Evolutionary conservation across 1,140 invertebrate species (phyloP), one percentile per base, ranked within the genome.

Genomic region (Drosophila kanapiae): DNA sequence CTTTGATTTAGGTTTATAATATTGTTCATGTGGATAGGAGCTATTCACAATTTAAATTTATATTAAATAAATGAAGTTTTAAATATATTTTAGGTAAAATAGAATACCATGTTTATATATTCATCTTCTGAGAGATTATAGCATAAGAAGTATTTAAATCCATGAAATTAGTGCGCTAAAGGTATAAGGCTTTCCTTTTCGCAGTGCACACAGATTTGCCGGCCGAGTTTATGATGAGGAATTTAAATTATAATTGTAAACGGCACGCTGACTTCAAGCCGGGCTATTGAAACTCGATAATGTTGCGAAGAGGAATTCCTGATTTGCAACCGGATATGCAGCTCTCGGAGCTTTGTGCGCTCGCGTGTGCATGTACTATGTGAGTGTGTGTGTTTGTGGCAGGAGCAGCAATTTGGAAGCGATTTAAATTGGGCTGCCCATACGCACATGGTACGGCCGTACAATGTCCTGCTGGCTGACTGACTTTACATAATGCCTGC

Each of bases 401-500:
- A 54, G 35, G 37, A 56, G 38, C 27, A 18, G 47, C 42, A 64
- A 58, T 76, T 59, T 76, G 53, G 62, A 54, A 63, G 38, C 61
- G 53, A 53, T 76, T 76, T 76, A 64, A 76, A 76, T 68, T 76
- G 67, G 38, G 60, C 56, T 54, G 68, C 53, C 54, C 75, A 79
- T 68, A 69, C 67, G 72, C 71, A 64, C 53, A 56, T 38, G 49
- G 43, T 29, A 27, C 45, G 58, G 43, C 51, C 51, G 51, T 54
- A 56, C 53, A 18, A n/a, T 42, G 45, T 60, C 67, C 58, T 63
- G 70, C 60, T 83, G 80, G 80, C 76, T 80, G 51, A 75, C 77
- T 87, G 77, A 87, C 74, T 88, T 88, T 87, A 88, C 80, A 87
- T 87, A 87, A 87, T 88, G 84, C 48, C 85, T 65, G 84, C 84